Evolutionary conservation across 2,113 vertebrate species (phyloP).

Genomic region (Scortum barcoo): DNA sequence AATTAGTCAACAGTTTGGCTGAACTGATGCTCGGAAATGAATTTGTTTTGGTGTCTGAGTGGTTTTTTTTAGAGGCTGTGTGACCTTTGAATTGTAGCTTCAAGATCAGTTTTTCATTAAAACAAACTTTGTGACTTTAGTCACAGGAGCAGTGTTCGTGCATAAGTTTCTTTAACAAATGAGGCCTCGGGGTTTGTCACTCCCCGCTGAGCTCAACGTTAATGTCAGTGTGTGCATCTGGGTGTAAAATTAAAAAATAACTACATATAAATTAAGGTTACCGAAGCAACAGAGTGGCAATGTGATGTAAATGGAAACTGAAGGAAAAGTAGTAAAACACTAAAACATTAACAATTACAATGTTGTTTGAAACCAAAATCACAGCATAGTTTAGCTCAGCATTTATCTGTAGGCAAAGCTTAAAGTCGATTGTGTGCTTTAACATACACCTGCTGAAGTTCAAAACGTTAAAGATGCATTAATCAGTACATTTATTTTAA

Average conservation of each 20-base stretch:
- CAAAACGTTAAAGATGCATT: neutral
- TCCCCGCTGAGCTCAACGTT: slow-evolving; percentile 55
- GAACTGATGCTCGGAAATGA: neutral
- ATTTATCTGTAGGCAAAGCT: neutral
- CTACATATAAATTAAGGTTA: slow-evolving; percentile 57
- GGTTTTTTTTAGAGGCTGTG: neutral
- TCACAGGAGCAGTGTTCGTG: slow-evolving; percentile 23
- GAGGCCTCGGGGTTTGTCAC: slow-evolving; percentile 48
- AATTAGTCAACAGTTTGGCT: neutral
- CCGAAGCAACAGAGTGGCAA: slow-evolving; percentile 38
- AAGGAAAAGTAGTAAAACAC: neutral
- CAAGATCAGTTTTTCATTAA: slow-evolving; percentile 29
- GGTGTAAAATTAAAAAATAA: slow-evolving; percentile 73
- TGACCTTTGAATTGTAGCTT: slow-evolving; percentile 2
- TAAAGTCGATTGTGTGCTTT: neutral
- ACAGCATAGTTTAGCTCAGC: neutral
- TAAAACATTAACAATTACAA: neutral
- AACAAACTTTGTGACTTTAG: slow-evolving; percentile 58
- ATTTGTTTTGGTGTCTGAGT: neutral
- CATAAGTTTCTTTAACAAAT: slow-evolving; percentile 42
- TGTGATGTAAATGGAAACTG: slow-evolving; percentile 32
- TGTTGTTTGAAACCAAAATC: neutral
- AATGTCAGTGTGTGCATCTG: slow-evolving; percentile 65
- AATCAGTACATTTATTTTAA: neutral
- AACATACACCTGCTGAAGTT: too few relatives aligned